Conservation (phyloP, 2,888 invertebrate genomes). For the Hermaeophaga mercurialis region DNA sequence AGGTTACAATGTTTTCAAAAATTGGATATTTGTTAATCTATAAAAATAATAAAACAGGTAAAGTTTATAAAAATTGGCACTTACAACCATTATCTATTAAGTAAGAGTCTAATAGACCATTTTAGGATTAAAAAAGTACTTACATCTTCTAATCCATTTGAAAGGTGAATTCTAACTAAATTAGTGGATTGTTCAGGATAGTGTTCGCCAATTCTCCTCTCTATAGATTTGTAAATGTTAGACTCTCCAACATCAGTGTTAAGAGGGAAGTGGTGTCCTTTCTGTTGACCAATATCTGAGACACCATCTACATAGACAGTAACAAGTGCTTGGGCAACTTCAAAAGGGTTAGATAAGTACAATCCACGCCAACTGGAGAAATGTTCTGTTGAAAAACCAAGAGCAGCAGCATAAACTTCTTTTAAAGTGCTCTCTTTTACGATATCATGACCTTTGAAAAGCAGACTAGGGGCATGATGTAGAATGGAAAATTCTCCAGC, state of each 20-base stretch:
- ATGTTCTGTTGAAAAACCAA: constrained; percentile 76
- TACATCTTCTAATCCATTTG: constrained; percentile 69
- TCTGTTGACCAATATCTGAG: constrained; percentile 60
- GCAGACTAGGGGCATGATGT: constrained; percentile 70
- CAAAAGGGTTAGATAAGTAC: constrained; percentile 71
- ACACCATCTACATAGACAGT: constrained; percentile 74
- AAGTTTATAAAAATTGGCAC: no score
- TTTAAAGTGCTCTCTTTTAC: constrained; percentile 68
- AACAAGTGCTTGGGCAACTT: constrained; percentile 73
- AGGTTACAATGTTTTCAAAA: constrained; percentile 48
- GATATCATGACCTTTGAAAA: constrained; percentile 69
- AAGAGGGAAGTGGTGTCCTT: constrained; percentile 64
- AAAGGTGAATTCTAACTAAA: constrained; percentile 68
- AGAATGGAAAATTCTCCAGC: constrained; percentile 72
- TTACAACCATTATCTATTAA: no score
- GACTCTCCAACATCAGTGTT: constrained; percentile 67
- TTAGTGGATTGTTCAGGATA: constrained; percentile 66
- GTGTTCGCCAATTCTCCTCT: constrained; percentile 65
- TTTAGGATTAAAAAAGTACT: no score
- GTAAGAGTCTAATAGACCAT: no score
- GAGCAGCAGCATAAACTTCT: constrained; percentile 73
- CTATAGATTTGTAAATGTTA: constrained; percentile 64
- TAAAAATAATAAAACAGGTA: no score
- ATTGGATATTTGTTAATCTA: constrained; percentile 48
- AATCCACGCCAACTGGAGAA: constrained; percentile 73